Conservation (phyloP, 2,888 invertebrate genomes). For the Poecilus cupreus region DNA sequence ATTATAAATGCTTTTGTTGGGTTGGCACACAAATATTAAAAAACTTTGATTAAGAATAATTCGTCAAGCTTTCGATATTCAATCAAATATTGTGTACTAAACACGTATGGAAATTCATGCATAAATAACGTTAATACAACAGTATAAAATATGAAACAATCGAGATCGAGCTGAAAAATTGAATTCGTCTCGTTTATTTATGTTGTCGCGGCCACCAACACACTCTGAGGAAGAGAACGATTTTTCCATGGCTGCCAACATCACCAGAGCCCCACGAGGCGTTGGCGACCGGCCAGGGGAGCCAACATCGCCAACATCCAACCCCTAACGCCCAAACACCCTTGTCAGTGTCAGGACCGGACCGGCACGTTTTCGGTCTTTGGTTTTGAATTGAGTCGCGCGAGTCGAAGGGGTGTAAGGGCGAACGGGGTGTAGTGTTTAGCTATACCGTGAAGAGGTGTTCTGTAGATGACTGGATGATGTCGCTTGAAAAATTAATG, state of each 20-base stretch:
- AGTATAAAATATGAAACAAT: constrained; percentile 52
- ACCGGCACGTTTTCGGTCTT: not conserved
- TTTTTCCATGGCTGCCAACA: constrained; percentile 37
- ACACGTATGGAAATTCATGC: not conserved
- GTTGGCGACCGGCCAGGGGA: constrained; percentile 18
- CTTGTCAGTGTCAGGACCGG: constrained; percentile 34
- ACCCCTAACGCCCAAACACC: constrained; percentile 36
- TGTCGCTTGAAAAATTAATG: constrained; percentile 23
- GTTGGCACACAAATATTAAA: too few species aligned
- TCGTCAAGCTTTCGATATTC: not conserved
- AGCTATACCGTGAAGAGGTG: not conserved
- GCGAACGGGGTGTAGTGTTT: too few species aligned
- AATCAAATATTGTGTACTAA: not conserved
- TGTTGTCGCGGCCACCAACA: constrained; percentile 33
- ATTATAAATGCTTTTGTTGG: too few species aligned
- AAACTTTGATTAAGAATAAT: too few species aligned
- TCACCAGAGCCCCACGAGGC: constrained; percentile 23
- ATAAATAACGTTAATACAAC: constrained; percentile 15
- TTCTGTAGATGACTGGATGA: constrained; percentile 23
- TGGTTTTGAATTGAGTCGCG: constrained; percentile 23
- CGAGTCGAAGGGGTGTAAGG: not conserved
- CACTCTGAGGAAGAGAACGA: not conserved
- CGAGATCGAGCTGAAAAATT: constrained; percentile 39
- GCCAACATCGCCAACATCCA: not conserved
- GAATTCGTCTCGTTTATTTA: constrained; percentile 52